phyloP scores from a whole-genome alignment of 1,140 invertebrate species.

The Bombus consobrinus region DNA sequence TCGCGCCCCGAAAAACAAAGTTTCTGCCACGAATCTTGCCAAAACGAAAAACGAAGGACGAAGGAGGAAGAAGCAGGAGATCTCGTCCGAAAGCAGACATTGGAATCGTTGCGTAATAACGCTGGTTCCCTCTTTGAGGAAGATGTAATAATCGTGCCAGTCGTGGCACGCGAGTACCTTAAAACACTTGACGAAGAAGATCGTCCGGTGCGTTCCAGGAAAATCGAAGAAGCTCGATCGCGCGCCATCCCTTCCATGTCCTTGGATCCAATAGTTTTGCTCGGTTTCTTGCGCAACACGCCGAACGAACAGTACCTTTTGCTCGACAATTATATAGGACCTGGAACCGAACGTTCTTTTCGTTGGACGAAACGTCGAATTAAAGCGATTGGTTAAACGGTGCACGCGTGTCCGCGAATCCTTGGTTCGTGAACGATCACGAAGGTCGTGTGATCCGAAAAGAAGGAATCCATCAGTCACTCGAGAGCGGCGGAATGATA shows the following conservation, averaged over 20 bases:
- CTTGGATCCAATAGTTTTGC: conserved; percentile 27
- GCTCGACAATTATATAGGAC: conserved; percentile 59
- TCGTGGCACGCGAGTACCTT: conserved; percentile 50
- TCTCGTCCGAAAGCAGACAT: conserved; percentile 22
- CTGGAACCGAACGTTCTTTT: conserved; percentile 31
- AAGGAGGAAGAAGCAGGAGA: not conserved
- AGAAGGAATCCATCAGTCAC: conserved; percentile 35
- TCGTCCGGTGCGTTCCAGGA: conserved; percentile 47
- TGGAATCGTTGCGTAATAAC: conserved; percentile 50
- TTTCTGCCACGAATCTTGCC: not conserved
- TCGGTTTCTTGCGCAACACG: conserved; percentile 58
- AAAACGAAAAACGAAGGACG: not conserved
- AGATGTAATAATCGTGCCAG: conserved; percentile 46
- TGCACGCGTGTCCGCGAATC: conserved; percentile 51
- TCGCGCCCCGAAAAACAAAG: not conserved
- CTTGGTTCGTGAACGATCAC: conserved; percentile 52
- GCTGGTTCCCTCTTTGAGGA: conserved; percentile 18
- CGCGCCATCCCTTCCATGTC: conserved; percentile 21
- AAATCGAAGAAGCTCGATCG: conserved; percentile 38
- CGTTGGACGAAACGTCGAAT: conserved; percentile 9
- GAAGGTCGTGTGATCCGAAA: conserved; percentile 43
- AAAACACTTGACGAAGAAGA: conserved; percentile 10
- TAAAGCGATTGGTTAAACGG: conserved; percentile 37
- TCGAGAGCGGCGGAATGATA: conserved; percentile 42
- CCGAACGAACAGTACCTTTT: not conserved